Evolutionary conservation across 1,140 invertebrate genomes (phyloP).

Genomic region (Plectrocnemia conspersa): DNA sequence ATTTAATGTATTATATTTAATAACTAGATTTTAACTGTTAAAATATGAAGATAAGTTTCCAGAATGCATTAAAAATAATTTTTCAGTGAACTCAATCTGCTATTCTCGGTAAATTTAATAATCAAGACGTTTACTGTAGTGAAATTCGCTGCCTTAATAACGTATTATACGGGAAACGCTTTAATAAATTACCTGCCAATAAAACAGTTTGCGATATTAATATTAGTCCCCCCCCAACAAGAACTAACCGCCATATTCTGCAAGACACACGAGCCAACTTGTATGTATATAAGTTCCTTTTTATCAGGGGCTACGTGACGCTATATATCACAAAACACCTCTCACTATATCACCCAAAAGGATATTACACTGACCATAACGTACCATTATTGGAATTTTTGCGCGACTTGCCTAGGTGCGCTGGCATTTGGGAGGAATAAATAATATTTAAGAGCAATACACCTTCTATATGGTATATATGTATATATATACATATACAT

Average conservation of each 20-base stretch:
- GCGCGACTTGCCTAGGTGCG: constrained; percentile 17
- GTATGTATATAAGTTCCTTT: constrained; percentile 20
- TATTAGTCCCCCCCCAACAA: constrained; percentile 23
- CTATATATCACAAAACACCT: constrained; percentile 28
- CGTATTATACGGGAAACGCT: too few relatives aligned
- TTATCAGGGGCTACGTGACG: constrained; percentile 22
- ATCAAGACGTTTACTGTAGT: too few relatives aligned
- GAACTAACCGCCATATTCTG: constrained; percentile 13
- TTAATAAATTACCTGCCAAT: constrained; percentile 25
- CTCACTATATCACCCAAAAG: constrained; percentile 22
- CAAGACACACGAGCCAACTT: constrained; percentile 14
- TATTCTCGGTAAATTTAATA: too few relatives aligned
- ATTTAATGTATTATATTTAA: too few relatives aligned
- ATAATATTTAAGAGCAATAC: constrained; percentile 21
- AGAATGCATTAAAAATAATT: too few relatives aligned
- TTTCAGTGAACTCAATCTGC: too few relatives aligned
- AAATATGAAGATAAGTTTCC: too few relatives aligned
- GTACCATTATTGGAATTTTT: constrained; percentile 35
- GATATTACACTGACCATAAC: constrained; percentile 35
- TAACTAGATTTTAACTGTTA: too few relatives aligned
- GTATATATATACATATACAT: background rate
- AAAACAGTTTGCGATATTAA: constrained; percentile 26
- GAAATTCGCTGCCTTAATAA: too few relatives aligned
- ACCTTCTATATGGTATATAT: too few relatives aligned
- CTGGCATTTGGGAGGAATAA: constrained; percentile 23